These are phyloP conservation scores for Bombus sibiricus DNA, from an alignment of 1,140 invertebrate genomes.

Conservation along the genomic window DNA sequence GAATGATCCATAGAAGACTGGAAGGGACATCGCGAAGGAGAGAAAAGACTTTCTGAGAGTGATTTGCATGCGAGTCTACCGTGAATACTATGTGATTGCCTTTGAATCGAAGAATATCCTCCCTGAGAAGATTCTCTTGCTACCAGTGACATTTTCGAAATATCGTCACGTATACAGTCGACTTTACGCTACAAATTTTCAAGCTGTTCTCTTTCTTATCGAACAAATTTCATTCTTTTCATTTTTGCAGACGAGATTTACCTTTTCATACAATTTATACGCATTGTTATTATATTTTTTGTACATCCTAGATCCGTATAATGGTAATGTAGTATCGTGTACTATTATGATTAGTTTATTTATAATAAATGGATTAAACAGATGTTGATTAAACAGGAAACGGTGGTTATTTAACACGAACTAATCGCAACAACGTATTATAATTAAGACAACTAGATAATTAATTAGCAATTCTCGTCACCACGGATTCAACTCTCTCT, in stretches of 20 bases:
- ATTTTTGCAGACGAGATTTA: neutral
- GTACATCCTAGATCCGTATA: too few species aligned
- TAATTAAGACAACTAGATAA: too few species aligned
- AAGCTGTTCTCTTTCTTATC: neutral
- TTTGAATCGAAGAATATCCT: slow-evolving; percentile 59
- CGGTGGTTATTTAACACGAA: too few species aligned
- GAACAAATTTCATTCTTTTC: neutral
- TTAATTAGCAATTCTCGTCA: too few species aligned
- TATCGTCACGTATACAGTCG: neutral
- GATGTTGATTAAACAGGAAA: too few species aligned
- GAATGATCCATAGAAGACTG: slow-evolving; percentile 62
- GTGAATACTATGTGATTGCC: slow-evolving; percentile 75
- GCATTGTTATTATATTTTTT: neutral
- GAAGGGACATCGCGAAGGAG: slow-evolving; percentile 42
- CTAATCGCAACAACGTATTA: too few species aligned
- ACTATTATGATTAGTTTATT: too few species aligned
- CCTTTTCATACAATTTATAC: neutral
- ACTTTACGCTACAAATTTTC: neutral
- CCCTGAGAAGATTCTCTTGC: slow-evolving; percentile 24
- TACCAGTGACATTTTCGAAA: neutral
- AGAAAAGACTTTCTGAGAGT: slow-evolving; percentile 53
- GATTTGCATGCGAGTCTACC: slow-evolving; percentile 71
- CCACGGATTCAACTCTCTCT: too few species aligned
- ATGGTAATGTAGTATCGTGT: too few species aligned
- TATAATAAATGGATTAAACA: too few species aligned